Evolutionary conservation across 2,113 vertebrate genomes (phyloP), one percentile per base, ranked within the genome.

Genomic region (Vulpes ferrilata): DNA sequence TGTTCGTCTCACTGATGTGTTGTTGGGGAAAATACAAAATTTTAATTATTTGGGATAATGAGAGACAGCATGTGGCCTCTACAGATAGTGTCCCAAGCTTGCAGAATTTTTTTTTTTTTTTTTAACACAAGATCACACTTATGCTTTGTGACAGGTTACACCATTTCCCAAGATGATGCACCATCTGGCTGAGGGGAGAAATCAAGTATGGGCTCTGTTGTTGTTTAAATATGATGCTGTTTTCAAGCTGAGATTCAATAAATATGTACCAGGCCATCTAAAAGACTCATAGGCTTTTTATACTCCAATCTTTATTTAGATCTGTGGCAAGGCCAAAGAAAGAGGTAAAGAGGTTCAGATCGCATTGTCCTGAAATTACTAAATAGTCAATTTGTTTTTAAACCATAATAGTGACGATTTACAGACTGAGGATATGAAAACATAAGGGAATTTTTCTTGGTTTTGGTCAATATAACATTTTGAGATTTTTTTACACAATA

Each of bases 231-330:
- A 95, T 82, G 84, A 82, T 95, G 91, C 89, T 92, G 95, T 95
- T 93, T 98, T 98, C 98, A 97, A 98, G 80, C 98, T 98, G 95
- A 97, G 93, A 97, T 88, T 67, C 96, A 97, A 55, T 67, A 95
- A 8, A 1, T 55, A 80, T 48, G 85, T 85, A 83, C 88, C 95
- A 98, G 86, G 71, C n/a, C 88, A 53, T 78, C 53, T 8, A 20
- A 81, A 9, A 94, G 30, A 76, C 32, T 59, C 38, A 27, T 5
- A 35, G 35, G 22, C 64, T 38, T 76, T 87, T 65, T 57, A 83
- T 88, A 64, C 59, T 35, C 38, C 11, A 30, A 13, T 51, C 23
- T 93, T 87, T 92, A 80, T 95, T 86, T 91, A 93, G 64, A 88
- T 81, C 43, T 65, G 19, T 62, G 0, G 4, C 65, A 60, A 86